A percentile compares a stretch with the other conserved stretches of the same genome.
phyloP scores from a whole-genome alignment of 2,888 invertebrate species.

The Lapara coniferarum region DNA sequence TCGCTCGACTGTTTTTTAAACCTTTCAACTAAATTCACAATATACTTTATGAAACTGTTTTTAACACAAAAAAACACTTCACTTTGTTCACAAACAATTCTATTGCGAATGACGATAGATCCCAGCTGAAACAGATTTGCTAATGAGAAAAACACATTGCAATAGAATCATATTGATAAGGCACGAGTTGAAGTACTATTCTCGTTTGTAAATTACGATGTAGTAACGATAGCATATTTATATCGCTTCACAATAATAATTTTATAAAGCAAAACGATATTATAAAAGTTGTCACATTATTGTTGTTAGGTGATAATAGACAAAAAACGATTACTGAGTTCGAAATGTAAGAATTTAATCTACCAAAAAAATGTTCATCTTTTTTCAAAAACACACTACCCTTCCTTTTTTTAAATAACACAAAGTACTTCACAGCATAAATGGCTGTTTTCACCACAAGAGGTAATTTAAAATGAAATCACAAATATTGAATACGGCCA shows the following conservation, averaged over 20 bases:
- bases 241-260: neutral
- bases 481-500: conserved; percentile 38
- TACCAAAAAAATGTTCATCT: too few relatives aligned
- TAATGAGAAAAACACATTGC: conserved; percentile 17
- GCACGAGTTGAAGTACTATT: conserved; percentile 1
- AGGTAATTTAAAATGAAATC: conserved; percentile 2
- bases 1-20: neutral
- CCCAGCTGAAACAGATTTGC: conserved; percentile 2
- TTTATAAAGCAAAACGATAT: too few relatives aligned
- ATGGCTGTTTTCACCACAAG: neutral
- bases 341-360: too few relatives aligned
- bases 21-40: neutral
- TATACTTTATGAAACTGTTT: neutral
- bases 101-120: neutral
- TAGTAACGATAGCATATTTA: neutral
- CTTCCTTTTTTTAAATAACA: too few relatives aligned
- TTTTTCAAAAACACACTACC: too few relatives aligned
- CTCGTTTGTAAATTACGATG: conserved; percentile 4
- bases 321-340: too few relatives aligned
- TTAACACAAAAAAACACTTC: neutral
- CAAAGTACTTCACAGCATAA: neutral
- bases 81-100: neutral
- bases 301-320: too few relatives aligned
- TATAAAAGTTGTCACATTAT: too few relatives aligned
- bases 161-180: conserved; percentile 17